Evolutionary conservation across 2,113 vertebrate species (phyloP), one percentile per base, ranked within the genome.

Genomic region (Prietella phreatophila): DNA sequence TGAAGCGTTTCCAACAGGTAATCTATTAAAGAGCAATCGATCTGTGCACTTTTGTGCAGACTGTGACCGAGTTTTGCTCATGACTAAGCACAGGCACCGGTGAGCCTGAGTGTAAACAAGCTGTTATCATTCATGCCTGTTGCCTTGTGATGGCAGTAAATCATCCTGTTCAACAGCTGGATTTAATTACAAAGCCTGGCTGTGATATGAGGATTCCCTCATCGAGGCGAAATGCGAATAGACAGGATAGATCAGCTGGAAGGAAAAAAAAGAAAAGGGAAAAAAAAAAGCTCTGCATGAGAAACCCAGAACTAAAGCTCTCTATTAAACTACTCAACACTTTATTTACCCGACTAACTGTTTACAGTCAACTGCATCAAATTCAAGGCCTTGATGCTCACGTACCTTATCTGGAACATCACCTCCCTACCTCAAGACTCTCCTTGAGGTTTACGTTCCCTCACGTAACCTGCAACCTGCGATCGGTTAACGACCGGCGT

Each of bases 61-160:
- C 55, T 50, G 27, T 30, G 39, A 79, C 39, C 7, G 39, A 30
- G 71, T 61, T 76, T 47, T 60, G 71, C 84, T 47, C 84, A 73
- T n/a, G 84, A 61, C 33, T 78, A 50, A 63, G 50, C 2, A 30
- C 8, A 80, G n/a, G 27, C 85, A 86, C 39, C 27, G 33, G 10
- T 47, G 22, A 42, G 71, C 2, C 84, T 61, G 30, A 15, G 83
- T 60, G 56, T 85, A 86, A 63, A 61, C 33, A 86, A 63, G 42
- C 56, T 80, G 58, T 20, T 56, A 11, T 33, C 36, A 69, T 55
- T 69, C 63, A 27, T 55, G 19, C 20, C n/a, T 71, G 50, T 71
- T 84, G 65, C n/a, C 50, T 84, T 53, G 47, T 20, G 65, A 50
- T 55, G 65, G 47, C 65, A 71, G 65, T 84, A 84, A 84, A 84